These are phyloP conservation scores for Phaenicophaeus curvirostris DNA, from an alignment of 2,797 vertebrate genomes.

Conservation along the genomic window DNA sequence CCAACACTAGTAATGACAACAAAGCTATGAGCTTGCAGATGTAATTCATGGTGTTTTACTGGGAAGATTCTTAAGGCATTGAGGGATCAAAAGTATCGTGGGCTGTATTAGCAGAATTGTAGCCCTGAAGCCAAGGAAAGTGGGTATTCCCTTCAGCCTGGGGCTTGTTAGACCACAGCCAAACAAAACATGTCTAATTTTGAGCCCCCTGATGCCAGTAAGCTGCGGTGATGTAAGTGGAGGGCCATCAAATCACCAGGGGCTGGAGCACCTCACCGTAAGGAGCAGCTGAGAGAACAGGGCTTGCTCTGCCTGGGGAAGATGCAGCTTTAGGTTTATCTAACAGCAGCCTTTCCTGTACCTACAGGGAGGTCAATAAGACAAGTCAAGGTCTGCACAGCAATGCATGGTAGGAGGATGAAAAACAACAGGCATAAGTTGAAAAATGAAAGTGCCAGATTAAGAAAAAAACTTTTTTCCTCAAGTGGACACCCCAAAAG, in stretches of 20 bases:
- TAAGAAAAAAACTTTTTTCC: background rate
- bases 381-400: background rate
- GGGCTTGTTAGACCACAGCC: background rate
- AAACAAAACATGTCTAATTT: background rate
- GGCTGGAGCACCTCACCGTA: background rate
- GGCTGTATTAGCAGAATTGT: background rate
- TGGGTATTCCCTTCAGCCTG: background rate
- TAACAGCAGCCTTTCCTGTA: background rate
- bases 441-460: background rate
- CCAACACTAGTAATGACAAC: background rate
- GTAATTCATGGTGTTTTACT: background rate
- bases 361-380: background rate
- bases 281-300: fast-evolving
- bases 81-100: background rate
- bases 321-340: background rate
- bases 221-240: background rate
- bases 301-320: background rate
- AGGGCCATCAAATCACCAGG: background rate
- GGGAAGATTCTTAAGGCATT: background rate
- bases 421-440: background rate
- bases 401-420: background rate
- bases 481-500: background rate
- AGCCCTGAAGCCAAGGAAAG: background rate
- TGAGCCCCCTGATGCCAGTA: background rate
- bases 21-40: background rate